Base-by-base conservation (phyloP, 1,140 invertebrate species). In the Eriocheir sinensis region DNA sequence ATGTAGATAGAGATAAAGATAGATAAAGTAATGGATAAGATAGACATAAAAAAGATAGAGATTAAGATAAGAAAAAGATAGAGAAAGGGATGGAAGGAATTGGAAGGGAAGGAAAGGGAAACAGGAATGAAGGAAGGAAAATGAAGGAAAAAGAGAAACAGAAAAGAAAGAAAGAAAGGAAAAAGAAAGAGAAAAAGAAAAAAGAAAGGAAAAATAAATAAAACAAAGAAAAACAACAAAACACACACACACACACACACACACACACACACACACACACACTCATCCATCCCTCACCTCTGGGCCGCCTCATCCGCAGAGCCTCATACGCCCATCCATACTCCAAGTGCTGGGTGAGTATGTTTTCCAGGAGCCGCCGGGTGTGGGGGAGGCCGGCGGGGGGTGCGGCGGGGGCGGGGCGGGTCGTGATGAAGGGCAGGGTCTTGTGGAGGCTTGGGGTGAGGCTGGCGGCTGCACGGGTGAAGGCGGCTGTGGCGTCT, bases 381-480 rank as follows among this genome's bases (percentile, higher is more conserved):
- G 91, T 90, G 38, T 92, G 44, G 44, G 30, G 21, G 0, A 94
- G 90, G 32, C 94, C 94, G 12, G 89, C 89, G 32, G 91, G 44
- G 27, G 79, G 79, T 21, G 34, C 27, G 9, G 89, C 72, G 21
- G 30, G 80, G 12, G 12, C 4, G 41, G 94, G 94, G 32, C 41
- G 83, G 41, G 94, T 53, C 32, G 94, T 94, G 80, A 94, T 94
- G 90, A 94, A 94, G 8, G 72, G 44, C 15, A 94, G 89, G 15
- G 89, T 94, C 40, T 94, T 94, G 44, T 94, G 94, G 21, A 94
- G 90, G 41, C 94, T 94, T 6, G 94, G 94, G 27, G 36, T 94
- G 44, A 94, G 85, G 40, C 17, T 32, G 40, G 40, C 48, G 21
- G n/a, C n/a, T 6, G 48, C 48, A 1, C 21, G 6, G 60, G 60